Conservation (phyloP, 2,888 invertebrate genomes). For the Suillia variegata region DNA sequence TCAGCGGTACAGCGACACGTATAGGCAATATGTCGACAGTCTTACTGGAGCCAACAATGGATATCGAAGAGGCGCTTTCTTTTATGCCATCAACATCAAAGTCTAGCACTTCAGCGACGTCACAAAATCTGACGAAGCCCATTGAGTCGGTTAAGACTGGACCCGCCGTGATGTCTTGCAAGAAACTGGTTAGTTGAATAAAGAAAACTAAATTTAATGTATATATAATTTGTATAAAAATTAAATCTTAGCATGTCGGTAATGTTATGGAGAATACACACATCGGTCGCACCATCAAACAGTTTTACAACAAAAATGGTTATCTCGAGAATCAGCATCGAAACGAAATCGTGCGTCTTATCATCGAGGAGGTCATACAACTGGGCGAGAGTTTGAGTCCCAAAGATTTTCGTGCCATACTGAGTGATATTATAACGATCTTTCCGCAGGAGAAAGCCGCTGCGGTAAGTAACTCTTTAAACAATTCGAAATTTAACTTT, state of each 20-base stretch:
- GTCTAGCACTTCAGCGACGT: not conserved
- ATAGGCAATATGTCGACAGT: not conserved
- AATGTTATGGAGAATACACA: not conserved
- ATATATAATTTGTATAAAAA: too few species aligned
- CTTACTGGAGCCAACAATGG: not conserved
- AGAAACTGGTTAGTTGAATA: not conserved
- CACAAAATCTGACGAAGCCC: not conserved
- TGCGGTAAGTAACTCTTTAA: conserved; percentile 19
- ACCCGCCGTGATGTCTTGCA: not conserved
- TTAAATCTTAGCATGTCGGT: not conserved
- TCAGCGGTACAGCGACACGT: not conserved
- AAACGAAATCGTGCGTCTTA: conserved; percentile 3
- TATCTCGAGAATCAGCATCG: not conserved
- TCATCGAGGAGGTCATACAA: conserved; percentile 29
- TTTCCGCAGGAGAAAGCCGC: conserved; percentile 32
- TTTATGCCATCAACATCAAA: not conserved
- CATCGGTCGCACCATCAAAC: conserved; percentile 1
- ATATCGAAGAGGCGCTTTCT: not conserved
- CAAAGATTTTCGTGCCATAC: conserved; percentile 29
- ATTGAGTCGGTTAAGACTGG: too few species aligned
- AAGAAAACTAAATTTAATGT: too few species aligned
- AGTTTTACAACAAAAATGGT: not conserved
- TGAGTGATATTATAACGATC: conserved; percentile 27
- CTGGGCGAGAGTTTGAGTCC: conserved; percentile 28
- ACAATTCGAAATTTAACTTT: not conserved